Evolutionary conservation across 2,888 invertebrate species (phyloP), one percentile per base, ranked within the genome.

Genomic region (Pyrrhia umbra): DNA sequence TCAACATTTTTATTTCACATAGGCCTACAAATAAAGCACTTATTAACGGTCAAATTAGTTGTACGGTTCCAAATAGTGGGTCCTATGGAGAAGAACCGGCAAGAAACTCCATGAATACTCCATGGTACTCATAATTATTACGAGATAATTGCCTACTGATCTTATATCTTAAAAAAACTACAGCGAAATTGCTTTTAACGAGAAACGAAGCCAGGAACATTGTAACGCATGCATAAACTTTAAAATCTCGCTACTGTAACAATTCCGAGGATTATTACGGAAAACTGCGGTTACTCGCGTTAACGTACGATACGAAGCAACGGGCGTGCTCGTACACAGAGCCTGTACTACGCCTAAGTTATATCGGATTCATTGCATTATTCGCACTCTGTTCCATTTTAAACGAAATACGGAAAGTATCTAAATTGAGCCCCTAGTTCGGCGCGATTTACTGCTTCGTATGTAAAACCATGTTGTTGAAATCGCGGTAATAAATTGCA

Each of bases 321-420:
- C 13, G 16, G 25, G 13, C 4, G 3, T 18, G 40, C 13, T 37
- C n/a, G 46, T 51, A 27, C 20, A 47, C 9, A 51, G 23, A 61
- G 15, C 16, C 8, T 21, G 8, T 27, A 16, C 37, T 34, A n/a
- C n/a, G 16, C 20, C 27, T 56, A 46, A 54, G 56, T 46, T 61
- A 57, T 30, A 71, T 56, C 30, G 16, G 6, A 39, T 63, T 50
- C 50, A 50, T 51, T 46, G 46, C n/a, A 46, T 55, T 58, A 63
- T 55, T 63, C 9, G 43, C 50, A 50, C 21, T 25, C 27, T 30
- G 47, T 54, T 9, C 27, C 6, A 40, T 6, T 72, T 54, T 54
- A 34, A 71, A 50, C 9, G 6, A 27, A 54, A 43, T 55, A 23
- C 34, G 13, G 2, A 51, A 39, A 43, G 52, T 43, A 52, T 60